Conservation (phyloP, 2,888 invertebrate species). For the Acanthosepion lycidas region DNA sequence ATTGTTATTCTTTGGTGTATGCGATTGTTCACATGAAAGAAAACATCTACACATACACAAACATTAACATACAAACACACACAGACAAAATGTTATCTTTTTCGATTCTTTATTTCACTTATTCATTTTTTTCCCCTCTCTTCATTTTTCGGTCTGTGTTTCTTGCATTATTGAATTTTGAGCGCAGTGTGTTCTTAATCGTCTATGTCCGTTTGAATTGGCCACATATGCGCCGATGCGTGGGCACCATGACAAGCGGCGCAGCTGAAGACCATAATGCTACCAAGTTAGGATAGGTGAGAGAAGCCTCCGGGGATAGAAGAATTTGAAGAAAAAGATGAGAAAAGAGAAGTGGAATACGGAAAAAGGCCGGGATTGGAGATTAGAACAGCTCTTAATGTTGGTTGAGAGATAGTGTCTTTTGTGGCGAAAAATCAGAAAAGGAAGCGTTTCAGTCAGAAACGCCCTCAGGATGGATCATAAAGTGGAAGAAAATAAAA, state of each 20-base stretch:
- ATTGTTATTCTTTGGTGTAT: background rate
- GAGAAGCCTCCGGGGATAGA: background rate
- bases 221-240: conserved; percentile 4
- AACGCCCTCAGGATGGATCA: background rate
- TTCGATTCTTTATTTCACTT: background rate
- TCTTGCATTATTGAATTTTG: background rate
- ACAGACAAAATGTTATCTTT: background rate
- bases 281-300: background rate
- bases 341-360: background rate
- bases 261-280: conserved; percentile 16
- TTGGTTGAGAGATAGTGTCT: background rate
- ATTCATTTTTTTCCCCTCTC: background rate
- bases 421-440: background rate
- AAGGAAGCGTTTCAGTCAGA: background rate
- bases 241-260: background rate
- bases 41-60: background rate
- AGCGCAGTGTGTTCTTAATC: background rate
- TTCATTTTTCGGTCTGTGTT: background rate
- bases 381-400: background rate
- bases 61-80: background rate
- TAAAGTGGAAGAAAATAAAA: background rate
- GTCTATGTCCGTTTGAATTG: background rate
- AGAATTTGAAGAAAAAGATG: background rate
- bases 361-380: background rate
- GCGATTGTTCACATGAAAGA: background rate